These are phyloP conservation scores for Dysidea cf. avara DNA, from an alignment of 37 sponge, comb jelly and placozoan genomes.

Conservation along the genomic window DNA sequence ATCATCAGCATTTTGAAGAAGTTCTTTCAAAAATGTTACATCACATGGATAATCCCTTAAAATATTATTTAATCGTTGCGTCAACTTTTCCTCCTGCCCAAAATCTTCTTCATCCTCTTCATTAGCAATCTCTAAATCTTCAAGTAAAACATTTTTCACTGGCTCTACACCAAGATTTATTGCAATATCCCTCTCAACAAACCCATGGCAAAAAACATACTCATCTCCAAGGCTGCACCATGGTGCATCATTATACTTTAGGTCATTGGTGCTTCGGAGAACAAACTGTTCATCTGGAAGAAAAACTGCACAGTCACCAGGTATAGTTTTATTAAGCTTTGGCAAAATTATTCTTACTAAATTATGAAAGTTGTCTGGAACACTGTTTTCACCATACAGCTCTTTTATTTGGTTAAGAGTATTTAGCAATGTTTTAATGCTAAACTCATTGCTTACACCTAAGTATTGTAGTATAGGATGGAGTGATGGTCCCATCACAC, in stretches of 20 bases:
- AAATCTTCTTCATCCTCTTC: conserved; percentile 22
- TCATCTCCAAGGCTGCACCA: no score
- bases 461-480: no score
- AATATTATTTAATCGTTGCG: conserved; percentile 41
- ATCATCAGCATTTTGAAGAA: no score
- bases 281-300: conserved; percentile 15
- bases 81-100: conserved; percentile 45
- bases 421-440: not conserved
- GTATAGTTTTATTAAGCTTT: not conserved
- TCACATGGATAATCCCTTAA: conserved; percentile 40
- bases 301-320: not conserved
- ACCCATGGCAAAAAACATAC: conserved; percentile 14
- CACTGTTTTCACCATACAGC: not conserved
- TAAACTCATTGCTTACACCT: not conserved
- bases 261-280: not conserved
- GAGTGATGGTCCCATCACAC: no score
- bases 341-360: not conserved
- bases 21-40: no score
- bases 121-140: conserved; percentile 1
- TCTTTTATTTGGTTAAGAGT: not conserved
- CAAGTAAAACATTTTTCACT: conserved; percentile 27
- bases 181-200: conserved; percentile 12
- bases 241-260: conserved; percentile 39
- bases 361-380: not conserved
- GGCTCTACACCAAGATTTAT: conserved; percentile 34